Conservation (phyloP, 2,113 vertebrate species). For the Enhydra lutris region DNA sequence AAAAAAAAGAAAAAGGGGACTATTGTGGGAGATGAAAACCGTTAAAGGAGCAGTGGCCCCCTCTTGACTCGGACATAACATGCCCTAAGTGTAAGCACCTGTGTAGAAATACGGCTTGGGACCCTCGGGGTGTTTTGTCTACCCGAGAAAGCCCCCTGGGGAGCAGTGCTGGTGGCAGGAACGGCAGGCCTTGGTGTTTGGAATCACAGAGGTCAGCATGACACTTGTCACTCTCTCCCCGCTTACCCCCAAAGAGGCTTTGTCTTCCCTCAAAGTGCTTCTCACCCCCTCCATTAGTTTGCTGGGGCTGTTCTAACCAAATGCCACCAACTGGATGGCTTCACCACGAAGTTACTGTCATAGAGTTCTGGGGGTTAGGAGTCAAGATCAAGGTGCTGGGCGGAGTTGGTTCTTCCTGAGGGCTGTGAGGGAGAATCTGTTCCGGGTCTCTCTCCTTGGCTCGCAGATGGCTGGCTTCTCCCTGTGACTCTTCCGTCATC, state of each 20-base stretch:
- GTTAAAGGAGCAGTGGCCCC: not conserved
- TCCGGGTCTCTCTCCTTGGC: not conserved
- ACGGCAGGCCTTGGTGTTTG: not conserved
- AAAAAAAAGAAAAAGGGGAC: not conserved
- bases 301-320: not conserved
- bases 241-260: too few species aligned
- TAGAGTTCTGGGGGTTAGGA: not conserved
- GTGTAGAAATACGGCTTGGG: not conserved
- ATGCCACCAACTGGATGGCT: rapidly evolving
- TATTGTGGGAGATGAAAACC: not conserved
- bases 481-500: rapidly evolving
- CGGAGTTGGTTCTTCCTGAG: not conserved
- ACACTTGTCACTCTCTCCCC: not conserved
- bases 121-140: not conserved
- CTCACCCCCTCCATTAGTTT: not conserved
- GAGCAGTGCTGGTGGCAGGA: not conserved
- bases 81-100: not conserved
- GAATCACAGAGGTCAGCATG: not conserved
- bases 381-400: not conserved
- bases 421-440: not conserved
- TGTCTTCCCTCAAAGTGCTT: not conserved
- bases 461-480: not conserved
- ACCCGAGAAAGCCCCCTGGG: not conserved
- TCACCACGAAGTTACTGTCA: rapidly evolving
- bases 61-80: not conserved